Evolutionary conservation across 2,113 vertebrate species (phyloP).

Genomic region (rabbit (Oryctolagus cuniculus)): mOryCun1.1 NC_091453.1:49348001-49348500

Average conservation of each 20-base stretch:
- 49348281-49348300: no score
- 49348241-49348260: conserved; percentile 57
- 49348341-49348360: no score
- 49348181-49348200: conserved; percentile 48
- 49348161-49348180: not conserved
- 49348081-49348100: not conserved
- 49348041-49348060: conserved; percentile 74
- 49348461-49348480: no score
- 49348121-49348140: conserved; percentile 46
- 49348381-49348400: no score
- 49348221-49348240: conserved; percentile 18
- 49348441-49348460: no score
- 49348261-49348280: not conserved
- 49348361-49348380: no score
- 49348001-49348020: conserved; percentile 46
- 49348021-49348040: conserved; percentile 50
- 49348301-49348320: no score
- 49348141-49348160: conserved; percentile 39
- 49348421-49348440: no score
- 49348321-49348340: no score
- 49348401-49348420: no score
- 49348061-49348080: conserved; percentile 57
- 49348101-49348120: conserved; percentile 31
- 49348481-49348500: no score
- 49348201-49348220: not conserved